Percentiles rank a stretch among this genome's conserved stretches.
phyloP scores from a whole-genome alignment of 2,113 vertebrate species.

The Gymnocephalus cernua region DNA sequence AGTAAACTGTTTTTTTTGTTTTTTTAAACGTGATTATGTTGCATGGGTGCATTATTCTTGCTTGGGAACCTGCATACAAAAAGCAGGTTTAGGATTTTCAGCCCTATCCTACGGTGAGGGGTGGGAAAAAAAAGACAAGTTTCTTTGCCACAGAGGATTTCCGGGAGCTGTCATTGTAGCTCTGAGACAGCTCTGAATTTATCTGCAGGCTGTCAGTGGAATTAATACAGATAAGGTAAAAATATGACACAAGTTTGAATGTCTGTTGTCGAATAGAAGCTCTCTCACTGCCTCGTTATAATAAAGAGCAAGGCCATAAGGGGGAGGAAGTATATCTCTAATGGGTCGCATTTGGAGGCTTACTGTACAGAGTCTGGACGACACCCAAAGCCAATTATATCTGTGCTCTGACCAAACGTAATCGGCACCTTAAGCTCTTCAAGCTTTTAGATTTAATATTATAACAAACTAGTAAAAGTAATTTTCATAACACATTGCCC shows the following conservation, averaged over 20 bases:
- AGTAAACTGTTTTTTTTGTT: neutral
- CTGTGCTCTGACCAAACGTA: constrained; percentile 70
- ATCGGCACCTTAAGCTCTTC: constrained; percentile 67
- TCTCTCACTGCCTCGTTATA: constrained; percentile 68
- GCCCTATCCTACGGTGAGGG: constrained; percentile 23
- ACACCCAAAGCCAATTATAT: constrained; percentile 78
- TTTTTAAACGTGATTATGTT: neutral
- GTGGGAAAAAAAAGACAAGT: neutral
- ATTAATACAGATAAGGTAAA: constrained; percentile 83
- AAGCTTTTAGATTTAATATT: constrained; percentile 62
- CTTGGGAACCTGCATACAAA: constrained; percentile 39
- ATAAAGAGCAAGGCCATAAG: constrained; percentile 67
- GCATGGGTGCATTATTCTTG: neutral
- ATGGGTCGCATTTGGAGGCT: constrained; percentile 71
- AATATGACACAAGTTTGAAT: constrained; percentile 80
- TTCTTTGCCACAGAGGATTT: constrained; percentile 69
- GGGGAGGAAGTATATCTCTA: constrained; percentile 60
- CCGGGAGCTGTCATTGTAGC: constrained; percentile 75
- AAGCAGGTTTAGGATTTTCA: constrained; percentile 51
- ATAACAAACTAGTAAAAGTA: constrained; percentile 41
- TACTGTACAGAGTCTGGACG: constrained; percentile 57
- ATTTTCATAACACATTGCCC: constrained; percentile 49
- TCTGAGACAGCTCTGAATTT: constrained; percentile 80
- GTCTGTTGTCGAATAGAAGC: constrained; percentile 71
- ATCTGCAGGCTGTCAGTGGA: constrained; percentile 82